Evolutionary conservation across 2,888 invertebrate species (phyloP).

Genomic region (Drosophila cracens): DNA sequence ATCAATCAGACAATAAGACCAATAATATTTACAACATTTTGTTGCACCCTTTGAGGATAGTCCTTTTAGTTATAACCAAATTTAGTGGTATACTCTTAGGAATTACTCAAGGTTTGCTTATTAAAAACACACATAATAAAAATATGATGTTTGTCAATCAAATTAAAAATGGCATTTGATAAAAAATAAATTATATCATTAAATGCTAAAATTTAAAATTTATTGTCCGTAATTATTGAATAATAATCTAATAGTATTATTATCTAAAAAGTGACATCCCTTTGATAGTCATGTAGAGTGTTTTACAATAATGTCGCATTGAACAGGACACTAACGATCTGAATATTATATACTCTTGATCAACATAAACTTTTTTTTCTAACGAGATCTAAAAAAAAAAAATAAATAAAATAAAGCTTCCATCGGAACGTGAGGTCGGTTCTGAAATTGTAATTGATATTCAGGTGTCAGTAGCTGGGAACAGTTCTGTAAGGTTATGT

Average conservation of each 20-base stretch:
- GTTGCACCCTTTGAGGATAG: background rate
- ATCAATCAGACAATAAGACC: background rate
- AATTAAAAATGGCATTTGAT: background rate
- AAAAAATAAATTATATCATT: background rate
- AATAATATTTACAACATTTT: background rate
- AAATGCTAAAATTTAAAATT: background rate
- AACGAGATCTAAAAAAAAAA: background rate
- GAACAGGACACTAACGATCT: background rate
- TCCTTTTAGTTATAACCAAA: background rate
- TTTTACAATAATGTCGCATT: background rate
- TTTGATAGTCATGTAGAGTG: background rate
- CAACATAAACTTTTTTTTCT: background rate
- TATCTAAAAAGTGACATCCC: background rate
- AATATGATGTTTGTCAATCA: background rate
- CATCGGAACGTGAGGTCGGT: background rate
- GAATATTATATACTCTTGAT: background rate
- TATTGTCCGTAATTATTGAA: background rate
- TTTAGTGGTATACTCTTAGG: background rate
- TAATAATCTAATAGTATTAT: background rate
- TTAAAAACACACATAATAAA: no score
- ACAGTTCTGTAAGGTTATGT: background rate
- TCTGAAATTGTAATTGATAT: background rate
- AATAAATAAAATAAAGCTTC: background rate
- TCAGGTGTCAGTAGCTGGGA: background rate
- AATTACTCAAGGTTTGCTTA: background rate